Conservation (phyloP, 2,797 vertebrate species). For the Platyrinchus mystaceus region DNA sequence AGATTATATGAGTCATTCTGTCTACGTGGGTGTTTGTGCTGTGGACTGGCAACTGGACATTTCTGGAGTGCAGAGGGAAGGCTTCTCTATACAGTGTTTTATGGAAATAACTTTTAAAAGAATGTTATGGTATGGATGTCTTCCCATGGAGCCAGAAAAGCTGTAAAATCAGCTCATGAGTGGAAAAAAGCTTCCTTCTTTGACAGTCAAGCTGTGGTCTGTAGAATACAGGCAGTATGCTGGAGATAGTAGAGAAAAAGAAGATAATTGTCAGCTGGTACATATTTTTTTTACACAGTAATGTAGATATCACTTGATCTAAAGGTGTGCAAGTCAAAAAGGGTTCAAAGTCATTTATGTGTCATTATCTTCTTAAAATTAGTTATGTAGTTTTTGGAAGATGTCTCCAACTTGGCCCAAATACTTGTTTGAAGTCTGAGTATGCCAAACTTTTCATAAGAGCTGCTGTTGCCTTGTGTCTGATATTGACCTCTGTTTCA, state of each 20-base stretch:
- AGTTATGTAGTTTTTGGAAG: not conserved
- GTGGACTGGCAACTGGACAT: not conserved
- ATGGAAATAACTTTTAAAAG: not conserved
- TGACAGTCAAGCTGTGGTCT: not conserved
- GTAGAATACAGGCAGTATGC: not conserved
- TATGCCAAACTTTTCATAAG: not conserved
- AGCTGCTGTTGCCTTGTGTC: rapidly evolving
- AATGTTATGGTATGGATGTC: not conserved
- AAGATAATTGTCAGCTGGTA: not conserved
- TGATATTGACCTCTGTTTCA: not conserved
- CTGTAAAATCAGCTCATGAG: not conserved
- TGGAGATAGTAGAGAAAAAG: not conserved
- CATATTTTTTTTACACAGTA: not conserved
- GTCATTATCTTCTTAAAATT: not conserved
- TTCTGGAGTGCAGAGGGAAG: not conserved
- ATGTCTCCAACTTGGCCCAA: not conserved
- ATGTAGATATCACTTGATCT: not conserved
- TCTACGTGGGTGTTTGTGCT: not conserved
- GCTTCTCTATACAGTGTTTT: not conserved
- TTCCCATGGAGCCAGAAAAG: not conserved
- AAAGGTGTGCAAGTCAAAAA: not conserved
- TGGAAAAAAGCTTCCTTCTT: not conserved
- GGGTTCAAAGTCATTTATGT: not conserved
- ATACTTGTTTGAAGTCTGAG: not conserved
- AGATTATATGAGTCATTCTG: not conserved